Evolutionary conservation across 2,113 vertebrate genomes (phyloP).

Genomic region (Lota lota): DNA sequence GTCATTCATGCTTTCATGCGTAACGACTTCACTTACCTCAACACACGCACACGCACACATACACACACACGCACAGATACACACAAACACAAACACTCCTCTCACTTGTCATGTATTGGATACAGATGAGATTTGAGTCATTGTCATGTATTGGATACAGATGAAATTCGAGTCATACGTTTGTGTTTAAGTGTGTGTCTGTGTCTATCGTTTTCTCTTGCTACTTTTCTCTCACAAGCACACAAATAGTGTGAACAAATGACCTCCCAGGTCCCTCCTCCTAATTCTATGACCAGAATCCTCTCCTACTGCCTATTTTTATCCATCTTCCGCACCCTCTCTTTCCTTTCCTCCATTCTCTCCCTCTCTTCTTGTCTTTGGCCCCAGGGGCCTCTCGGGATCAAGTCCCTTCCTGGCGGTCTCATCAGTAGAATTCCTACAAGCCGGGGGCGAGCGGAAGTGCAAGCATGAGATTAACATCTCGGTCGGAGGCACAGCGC

Average conservation of each 20-base stretch:
- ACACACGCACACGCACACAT: conserved; percentile 6
- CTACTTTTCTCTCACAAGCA: not conserved
- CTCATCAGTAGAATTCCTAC: conserved; percentile 49
- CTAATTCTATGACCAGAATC: not conserved
- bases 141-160: no score
- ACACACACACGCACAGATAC: conserved; percentile 12
- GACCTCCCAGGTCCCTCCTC: not conserved
- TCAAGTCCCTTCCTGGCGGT: conserved; percentile 48
- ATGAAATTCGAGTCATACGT: no score
- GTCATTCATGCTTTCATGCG: no score
- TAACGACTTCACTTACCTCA: not conserved
- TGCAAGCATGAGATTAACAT: conserved; percentile 39
- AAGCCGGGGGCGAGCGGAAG: conserved; percentile 40
- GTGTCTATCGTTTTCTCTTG: not conserved
- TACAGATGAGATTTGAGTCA: no score
- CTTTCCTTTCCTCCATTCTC: not conserved
- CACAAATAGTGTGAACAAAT: not conserved
- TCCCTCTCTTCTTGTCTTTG: not conserved
- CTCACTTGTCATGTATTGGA: no score
- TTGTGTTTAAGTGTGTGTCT: not conserved
- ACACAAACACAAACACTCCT: not conserved
- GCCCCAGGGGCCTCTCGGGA: conserved; percentile 16
- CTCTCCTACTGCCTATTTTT: not conserved
- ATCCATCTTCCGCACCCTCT: not conserved
- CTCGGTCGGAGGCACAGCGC: conserved; percentile 31